Base-by-base conservation (phyloP, 2,797 vertebrate species). In the Dipus sagitta region DNA sequence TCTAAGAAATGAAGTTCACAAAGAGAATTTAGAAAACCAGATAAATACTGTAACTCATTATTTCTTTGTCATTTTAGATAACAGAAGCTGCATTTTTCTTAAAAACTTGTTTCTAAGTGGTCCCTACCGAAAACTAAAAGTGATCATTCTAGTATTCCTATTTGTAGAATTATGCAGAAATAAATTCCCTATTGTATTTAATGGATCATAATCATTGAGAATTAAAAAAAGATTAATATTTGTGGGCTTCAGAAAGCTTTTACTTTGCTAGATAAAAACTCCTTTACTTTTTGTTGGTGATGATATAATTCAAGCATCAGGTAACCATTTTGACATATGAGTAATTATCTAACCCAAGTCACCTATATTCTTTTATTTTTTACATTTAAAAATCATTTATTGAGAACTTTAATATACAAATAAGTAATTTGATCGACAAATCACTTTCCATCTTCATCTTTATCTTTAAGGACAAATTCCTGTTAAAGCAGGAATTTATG, bases 101-200 rank as follows among this genome's bases (percentile, higher is more conserved):
- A 72, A 3, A 52, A 52, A 34, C n/a, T 85, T 20, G 75, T 65
- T 87, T 94, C 72, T 72, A 81, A 64, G 52, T 86, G 32, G 23
- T 62, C 20, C 54, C 28, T 72, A 54, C 23, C 15, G 89, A 89
- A 87, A 92, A 80, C 11, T 54, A 86, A 47, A 92, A 52, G 7
- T 78, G 30, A 89, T 87, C 54, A 71, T 77, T 91, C 17, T 82
- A 84, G 8, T 82, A 94, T 82, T 88, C 64, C 17, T 88, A n/a
- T 54, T 94, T 13, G 1, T 85, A 68, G n/a, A 32, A 42, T 20
- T 74, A 74, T 3, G 60, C 62, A 75, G 42, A 74, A 93, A 62
- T n/a, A 94, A 88, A 78, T 65, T 92, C n/a, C 79, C 72, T 65
- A 28, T 93, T 91, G 94, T 90, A 74, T 81, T 54, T 76, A 78